Conservation (phyloP, 1,140 invertebrate genomes). For the Steinernema feltiae region DNA sequence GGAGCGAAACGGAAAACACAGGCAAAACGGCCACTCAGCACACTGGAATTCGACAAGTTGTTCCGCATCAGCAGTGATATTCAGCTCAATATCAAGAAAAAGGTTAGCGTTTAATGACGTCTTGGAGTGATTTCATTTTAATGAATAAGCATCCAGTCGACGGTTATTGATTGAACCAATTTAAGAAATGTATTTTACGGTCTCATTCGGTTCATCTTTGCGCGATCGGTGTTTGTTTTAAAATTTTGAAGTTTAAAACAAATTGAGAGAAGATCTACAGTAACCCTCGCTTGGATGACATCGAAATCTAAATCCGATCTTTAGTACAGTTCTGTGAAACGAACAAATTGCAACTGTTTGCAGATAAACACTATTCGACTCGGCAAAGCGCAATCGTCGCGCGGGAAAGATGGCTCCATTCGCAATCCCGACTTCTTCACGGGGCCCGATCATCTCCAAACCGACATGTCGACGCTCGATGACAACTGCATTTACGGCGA, state of each 20-base stretch:
- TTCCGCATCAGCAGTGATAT: constrained; percentile 33
- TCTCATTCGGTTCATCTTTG: too few species aligned
- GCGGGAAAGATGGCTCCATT: background rate
- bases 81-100: constrained; percentile 35
- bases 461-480: constrained; percentile 20
- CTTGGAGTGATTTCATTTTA: too few species aligned
- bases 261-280: too few species aligned
- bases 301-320: too few species aligned
- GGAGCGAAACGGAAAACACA: constrained; percentile 10
- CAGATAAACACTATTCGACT: constrained; percentile 19
- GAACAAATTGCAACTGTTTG: constrained; percentile 26
- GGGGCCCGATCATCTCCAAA: constrained; percentile 18
- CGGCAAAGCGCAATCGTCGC: background rate
- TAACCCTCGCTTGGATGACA: too few species aligned
- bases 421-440: constrained; percentile 22
- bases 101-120: too few species aligned
- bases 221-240: too few species aligned
- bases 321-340: too few species aligned
- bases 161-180: too few species aligned
- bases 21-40: constrained; percentile 22
- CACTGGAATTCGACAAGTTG: constrained; percentile 36
- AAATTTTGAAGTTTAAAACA: too few species aligned
- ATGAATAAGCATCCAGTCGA: too few species aligned
- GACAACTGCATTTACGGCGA: constrained; percentile 39
- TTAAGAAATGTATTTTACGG: too few species aligned